phyloP scores from a whole-genome alignment of 2,797 vertebrate species.

The Chromobotia macracanthus region DNA sequence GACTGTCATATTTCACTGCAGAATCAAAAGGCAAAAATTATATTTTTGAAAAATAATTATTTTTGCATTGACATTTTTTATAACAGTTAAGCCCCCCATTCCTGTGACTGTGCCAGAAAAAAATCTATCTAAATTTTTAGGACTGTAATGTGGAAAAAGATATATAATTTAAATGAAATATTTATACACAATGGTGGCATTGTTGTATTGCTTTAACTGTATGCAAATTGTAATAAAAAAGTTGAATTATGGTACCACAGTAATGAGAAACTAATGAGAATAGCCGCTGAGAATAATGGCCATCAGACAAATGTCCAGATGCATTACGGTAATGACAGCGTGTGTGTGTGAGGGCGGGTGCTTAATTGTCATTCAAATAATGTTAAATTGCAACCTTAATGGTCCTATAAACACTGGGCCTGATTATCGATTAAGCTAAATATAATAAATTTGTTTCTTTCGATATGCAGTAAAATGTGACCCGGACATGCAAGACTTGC shows the following conservation, averaged over 20 bases:
- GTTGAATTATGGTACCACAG: background rate
- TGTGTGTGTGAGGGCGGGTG: background rate
- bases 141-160: no score
- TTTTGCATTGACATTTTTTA: no score
- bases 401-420: background rate
- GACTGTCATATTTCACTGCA: background rate
- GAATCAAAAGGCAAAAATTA: background rate
- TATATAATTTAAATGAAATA: no score
- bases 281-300: background rate
- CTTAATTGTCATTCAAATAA: background rate
- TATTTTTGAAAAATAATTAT: no score
- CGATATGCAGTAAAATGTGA: constrained; percentile 10
- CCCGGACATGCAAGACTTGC: background rate
- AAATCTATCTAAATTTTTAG: no score
- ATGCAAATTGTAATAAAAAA: background rate
- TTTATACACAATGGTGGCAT: no score
- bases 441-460: no score
- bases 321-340: background rate
- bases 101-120: no score
- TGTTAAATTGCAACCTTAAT: background rate
- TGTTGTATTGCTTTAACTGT: no score
- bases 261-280: constrained; percentile 4
- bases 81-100: no score
- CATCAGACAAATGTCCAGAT: background rate
- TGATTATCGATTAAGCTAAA: background rate